Evolutionary conservation across 2,113 vertebrate species (phyloP).

Genomic region (Beaufortia kweichowensis): DNA sequence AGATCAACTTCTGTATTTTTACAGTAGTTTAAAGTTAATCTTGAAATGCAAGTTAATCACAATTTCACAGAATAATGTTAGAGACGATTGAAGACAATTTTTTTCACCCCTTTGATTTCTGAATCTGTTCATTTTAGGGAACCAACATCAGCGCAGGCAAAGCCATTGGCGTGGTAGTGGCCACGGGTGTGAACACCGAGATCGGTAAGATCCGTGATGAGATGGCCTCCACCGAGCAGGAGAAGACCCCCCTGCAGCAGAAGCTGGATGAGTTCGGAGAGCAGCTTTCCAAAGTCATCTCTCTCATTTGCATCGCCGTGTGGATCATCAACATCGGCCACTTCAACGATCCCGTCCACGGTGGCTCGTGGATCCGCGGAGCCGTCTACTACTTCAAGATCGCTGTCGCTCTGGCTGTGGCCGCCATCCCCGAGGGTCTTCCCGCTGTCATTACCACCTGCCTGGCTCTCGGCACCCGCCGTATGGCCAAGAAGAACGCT

Average conservation of each 20-base stretch:
- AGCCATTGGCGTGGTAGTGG: constrained; percentile 92
- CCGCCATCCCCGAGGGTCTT: constrained; percentile 93
- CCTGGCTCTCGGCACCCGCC: constrained; percentile 94
- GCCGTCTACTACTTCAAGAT: constrained; percentile 99
- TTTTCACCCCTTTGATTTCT: no score
- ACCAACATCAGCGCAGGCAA: constrained; percentile 96
- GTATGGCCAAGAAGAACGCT: constrained; percentile 99
- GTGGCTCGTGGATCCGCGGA: constrained; percentile 96
- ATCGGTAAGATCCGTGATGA: constrained; percentile 98
- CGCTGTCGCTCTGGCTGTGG: constrained; percentile 93
- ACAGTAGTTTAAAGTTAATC: no score
- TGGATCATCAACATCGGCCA: constrained; percentile 99
- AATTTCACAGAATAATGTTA: no score
- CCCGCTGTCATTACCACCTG: constrained; percentile 98
- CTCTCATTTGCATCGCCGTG: constrained; percentile 95
- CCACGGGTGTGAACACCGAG: constrained; percentile 91
- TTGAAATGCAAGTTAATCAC: no score
- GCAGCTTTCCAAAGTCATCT: constrained; percentile 98
- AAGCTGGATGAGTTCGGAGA: constrained; percentile 97
- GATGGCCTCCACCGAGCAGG: constrained; percentile 95
- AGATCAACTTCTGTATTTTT: no score
- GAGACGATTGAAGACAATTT: no score
- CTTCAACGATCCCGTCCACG: constrained; percentile 96
- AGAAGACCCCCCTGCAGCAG: constrained; percentile 93
- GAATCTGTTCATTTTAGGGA: constrained; percentile 81